Percentiles rank a stretch among this genome's conserved stretches.
These are phyloP conservation scores for Dryococelus australis DNA, from an alignment of 2,888 invertebrate species.

Conservation along the genomic window DNA sequence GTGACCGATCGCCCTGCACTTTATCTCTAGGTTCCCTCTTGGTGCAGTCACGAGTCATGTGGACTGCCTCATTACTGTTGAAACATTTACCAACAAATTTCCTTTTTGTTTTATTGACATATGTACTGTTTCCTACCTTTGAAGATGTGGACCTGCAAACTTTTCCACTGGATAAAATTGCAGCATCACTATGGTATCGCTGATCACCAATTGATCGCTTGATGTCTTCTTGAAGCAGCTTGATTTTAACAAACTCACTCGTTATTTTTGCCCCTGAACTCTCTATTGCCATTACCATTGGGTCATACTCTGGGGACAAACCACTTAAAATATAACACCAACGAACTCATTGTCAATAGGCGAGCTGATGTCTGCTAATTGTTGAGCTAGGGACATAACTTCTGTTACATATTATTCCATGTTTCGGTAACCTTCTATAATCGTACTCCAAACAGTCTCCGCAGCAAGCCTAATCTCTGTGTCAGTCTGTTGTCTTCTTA, in stretches of 20 bases:
- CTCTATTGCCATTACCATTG: neutral
- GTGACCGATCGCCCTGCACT: neutral
- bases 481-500: neutral
- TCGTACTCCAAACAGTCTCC: neutral
- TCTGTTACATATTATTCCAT: neutral
- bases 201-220: neutral
- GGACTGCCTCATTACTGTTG: neutral
- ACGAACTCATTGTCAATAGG: neutral
- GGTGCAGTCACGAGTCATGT: neutral
- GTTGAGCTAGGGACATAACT: neutral
- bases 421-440: neutral
- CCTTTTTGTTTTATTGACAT: neutral
- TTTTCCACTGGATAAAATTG: neutral
- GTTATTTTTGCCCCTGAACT: neutral
- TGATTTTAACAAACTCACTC: neutral
- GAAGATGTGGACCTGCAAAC: too few species aligned
- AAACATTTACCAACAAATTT: neutral
- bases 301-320: neutral
- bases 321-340: neutral
- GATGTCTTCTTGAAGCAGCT: neutral
- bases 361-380: neutral
- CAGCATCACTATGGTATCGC: neutral
- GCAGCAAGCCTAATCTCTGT: neutral
- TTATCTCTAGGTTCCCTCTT: neutral
- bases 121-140: neutral